Evolutionary conservation across 2,888 invertebrate genomes (phyloP), one percentile per base, ranked within the genome.

Genomic region (Lobophora halterata): DNA sequence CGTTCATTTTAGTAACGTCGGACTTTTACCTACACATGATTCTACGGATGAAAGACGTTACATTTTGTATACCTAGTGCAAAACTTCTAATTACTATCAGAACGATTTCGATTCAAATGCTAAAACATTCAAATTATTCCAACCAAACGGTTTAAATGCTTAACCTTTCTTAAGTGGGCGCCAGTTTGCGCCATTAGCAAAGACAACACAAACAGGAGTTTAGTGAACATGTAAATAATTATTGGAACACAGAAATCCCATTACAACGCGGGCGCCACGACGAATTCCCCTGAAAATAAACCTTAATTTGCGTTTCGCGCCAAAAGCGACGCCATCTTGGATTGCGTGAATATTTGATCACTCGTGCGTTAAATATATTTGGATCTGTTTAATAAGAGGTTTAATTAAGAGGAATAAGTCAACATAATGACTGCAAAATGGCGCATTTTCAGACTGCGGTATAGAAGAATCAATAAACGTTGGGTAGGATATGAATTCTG

Each of bases 281-380:
- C 30, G 37, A 46, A 48, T 55, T 62, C 53, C 52, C 53, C 38
- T 39, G 54, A 52, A 55, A 59, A 58, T 58, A 42, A 52, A 49
- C 52, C 49, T 55, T 55, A 57, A 61, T 57, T 65, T 52, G 50
- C 41, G 20, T 25, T 44, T 37, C 38, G 31, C 43, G 33, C 46
- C 28, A 46, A 52, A 58, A 36, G 47, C 49, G 28, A 7, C 33
- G 36, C 51, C 46, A 55, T 58, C 56, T 58, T 51, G 51, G 42
- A 49, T 52, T 32, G 32, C 19, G 33, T 39, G 26, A 44, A 40
- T 40, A 36, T 44, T 42, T 45, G 23, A 47, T 27, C 21, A 18
- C 24, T 20, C 12, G 18, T 26, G 38, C 38, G 41, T 40, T 45
- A 44, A 48, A 48, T 46, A 49, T 23, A 37, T 43, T 42, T 26